A percentile compares a stretch with the other conserved stretches of the same genome.
phyloP scores from a whole-genome alignment of 2,797 vertebrate species.

The Enoplosus armatus region DNA sequence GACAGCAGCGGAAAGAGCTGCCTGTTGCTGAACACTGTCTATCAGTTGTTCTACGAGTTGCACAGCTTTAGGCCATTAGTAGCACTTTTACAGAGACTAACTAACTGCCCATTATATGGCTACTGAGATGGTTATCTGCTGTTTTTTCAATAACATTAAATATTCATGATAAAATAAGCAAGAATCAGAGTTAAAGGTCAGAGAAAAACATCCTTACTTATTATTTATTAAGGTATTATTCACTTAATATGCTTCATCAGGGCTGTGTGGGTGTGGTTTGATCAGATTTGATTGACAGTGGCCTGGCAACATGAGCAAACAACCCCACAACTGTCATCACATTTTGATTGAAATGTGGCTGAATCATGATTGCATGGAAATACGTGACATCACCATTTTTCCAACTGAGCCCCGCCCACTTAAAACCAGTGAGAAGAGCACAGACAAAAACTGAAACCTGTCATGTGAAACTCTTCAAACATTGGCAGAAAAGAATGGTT shows the following conservation, averaged over 20 bases:
- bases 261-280: neutral
- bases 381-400: neutral
- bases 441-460: neutral
- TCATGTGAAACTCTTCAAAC: neutral
- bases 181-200: neutral
- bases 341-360: neutral
- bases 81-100: neutral
- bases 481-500: too few species aligned
- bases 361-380: neutral
- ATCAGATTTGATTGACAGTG: too few species aligned
- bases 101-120: neutral
- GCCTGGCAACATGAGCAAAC: too few species aligned
- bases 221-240: too few species aligned
- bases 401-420: neutral
- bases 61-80: neutral
- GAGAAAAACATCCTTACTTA: too few species aligned
- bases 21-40: neutral
- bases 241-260: too few species aligned
- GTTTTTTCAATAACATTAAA: neutral
- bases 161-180: neutral
- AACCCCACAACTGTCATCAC: neutral
- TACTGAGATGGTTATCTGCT: neutral
- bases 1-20: conserved; percentile 5
- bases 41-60: neutral
- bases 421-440: too few species aligned